Evolutionary conservation across 2,797 vertebrate species (phyloP), one percentile per base, ranked within the genome.

Genomic region (Capromys pilorides): DNA sequence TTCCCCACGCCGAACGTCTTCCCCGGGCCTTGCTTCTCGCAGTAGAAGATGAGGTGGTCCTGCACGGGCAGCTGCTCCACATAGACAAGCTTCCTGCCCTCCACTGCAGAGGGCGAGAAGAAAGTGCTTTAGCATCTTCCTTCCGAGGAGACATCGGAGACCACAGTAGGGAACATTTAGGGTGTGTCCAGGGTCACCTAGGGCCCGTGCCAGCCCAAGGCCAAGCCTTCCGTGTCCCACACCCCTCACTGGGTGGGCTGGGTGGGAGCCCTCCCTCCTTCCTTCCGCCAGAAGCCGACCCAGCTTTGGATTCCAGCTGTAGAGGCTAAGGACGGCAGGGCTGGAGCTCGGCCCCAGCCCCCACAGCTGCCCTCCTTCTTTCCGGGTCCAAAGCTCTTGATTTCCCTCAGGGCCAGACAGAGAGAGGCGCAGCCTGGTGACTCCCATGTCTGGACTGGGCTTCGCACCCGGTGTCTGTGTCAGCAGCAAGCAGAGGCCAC

Each of bases 1-100:
- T 79, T 21, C 4, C 49, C 71, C 26, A 61, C 9, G 7, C 6
- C 1, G 2, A 61, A 61, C 2, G 0, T 1, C 11, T 28, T 11
- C 21, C 21, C 21, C 45, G 0, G 0, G 33, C 18, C 5, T 31
- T 7, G 78, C 51, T 31, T 6, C 54, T 78, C 11, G 0, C 2
- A 13, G 78, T 69, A 88, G 2, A 59, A 8, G 51, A 94, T 0
- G 7, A 0, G 54, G 69, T 78, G 85, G 61, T 9, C 90, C n/a
- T 33, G 3, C 7, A 49, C 5, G 0, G 78, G 49, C 39, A 75
- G 71, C 2, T 75, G 24, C 71, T 75, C 71, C 2, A 12, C 2
- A 9, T 26, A 8, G 1, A 28, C 26, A 22, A 12, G 4, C 22
- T 5, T 10, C 36, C 21, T 11, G 0, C n/a, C n/a, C n/a, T n/a